Percentiles rank a stretch among this genome's conserved stretches.
phyloP scores from a whole-genome alignment of 2,888 invertebrate genomes.

The Osmoderma eremita region DNA sequence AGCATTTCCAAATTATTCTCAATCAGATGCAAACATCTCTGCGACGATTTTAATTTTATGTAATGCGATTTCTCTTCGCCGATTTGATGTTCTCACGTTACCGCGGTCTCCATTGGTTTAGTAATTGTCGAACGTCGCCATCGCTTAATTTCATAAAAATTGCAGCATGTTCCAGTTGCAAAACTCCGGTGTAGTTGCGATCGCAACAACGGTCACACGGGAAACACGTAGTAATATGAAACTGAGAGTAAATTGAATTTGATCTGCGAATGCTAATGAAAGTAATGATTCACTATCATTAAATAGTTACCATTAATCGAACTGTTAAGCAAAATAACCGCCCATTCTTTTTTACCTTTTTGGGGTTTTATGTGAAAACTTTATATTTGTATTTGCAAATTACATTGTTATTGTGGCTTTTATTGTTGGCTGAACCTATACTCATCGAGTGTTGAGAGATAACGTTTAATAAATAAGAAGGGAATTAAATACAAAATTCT shows the following conservation, averaged over 20 bases:
- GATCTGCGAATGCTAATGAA: neutral
- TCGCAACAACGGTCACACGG: constrained; percentile 27
- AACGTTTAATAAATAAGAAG: no score
- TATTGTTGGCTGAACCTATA: no score
- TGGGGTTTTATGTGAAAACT: no score
- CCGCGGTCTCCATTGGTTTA: constrained; percentile 14
- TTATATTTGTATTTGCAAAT: no score
- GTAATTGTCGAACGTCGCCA: constrained; percentile 6
- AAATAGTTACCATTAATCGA: neutral
- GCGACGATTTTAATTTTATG: constrained; percentile 11
- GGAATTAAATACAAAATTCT: no score
- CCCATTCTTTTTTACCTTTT: no score
- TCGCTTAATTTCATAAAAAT: constrained; percentile 13
- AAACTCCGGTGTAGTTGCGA: constrained; percentile 18
- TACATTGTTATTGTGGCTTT: no score
- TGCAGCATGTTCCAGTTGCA: constrained; percentile 28
- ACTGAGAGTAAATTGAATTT: neutral
- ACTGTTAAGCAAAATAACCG: no score
- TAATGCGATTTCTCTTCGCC: constrained; percentile 11
- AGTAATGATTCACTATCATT: no score
- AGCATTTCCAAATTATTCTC: no score
- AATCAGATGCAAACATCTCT: neutral
- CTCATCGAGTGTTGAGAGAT: no score
- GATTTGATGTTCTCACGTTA: constrained; percentile 31
- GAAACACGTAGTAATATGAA: constrained; percentile 28